A percentile compares a stretch with the other conserved stretches of the same genome.
phyloP scores from a whole-genome alignment of 2,113 vertebrate species.

The Hemichromis elongatus region DNA sequence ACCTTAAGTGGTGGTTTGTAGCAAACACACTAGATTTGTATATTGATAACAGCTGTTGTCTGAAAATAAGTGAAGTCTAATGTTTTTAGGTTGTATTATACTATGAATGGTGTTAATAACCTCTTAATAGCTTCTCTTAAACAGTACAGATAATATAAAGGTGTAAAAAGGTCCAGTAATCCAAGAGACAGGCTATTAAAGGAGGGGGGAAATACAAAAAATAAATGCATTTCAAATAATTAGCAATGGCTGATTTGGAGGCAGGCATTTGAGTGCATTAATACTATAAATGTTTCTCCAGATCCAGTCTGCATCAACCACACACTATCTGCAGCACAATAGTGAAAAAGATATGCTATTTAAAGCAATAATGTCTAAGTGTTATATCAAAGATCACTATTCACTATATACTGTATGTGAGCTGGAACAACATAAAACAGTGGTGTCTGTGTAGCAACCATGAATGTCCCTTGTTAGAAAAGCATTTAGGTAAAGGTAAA shows the following conservation, averaged over 20 bases:
- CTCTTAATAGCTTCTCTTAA: not conserved
- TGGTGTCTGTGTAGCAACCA: not conserved
- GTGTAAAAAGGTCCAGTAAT: not conserved
- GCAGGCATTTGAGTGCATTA: not conserved
- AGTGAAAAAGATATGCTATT: not conserved
- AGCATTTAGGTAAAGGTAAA: not conserved
- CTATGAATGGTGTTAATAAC: not conserved
- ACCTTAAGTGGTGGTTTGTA: not conserved
- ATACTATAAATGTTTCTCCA: not conserved
- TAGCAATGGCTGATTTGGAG: not conserved
- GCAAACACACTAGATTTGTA: not conserved
- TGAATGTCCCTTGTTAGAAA: not conserved
- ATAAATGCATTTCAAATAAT: not conserved
- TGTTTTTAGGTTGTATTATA: not conserved
- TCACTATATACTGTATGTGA: not conserved
- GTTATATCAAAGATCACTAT: not conserved
- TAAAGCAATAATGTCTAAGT: not conserved
- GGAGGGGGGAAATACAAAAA: not conserved
- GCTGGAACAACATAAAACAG: not conserved
- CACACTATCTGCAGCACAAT: not conserved
- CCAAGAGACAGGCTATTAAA: not conserved
- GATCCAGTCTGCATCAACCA: not conserved
- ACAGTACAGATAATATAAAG: not conserved
- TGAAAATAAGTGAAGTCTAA: not conserved
- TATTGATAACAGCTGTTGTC: not conserved